A percentile compares a stretch with the other conserved stretches of the same genome.
These are phyloP conservation scores for Columba guinea DNA, from an alignment of 2,797 vertebrate genomes.

Conservation along the genomic window DNA sequence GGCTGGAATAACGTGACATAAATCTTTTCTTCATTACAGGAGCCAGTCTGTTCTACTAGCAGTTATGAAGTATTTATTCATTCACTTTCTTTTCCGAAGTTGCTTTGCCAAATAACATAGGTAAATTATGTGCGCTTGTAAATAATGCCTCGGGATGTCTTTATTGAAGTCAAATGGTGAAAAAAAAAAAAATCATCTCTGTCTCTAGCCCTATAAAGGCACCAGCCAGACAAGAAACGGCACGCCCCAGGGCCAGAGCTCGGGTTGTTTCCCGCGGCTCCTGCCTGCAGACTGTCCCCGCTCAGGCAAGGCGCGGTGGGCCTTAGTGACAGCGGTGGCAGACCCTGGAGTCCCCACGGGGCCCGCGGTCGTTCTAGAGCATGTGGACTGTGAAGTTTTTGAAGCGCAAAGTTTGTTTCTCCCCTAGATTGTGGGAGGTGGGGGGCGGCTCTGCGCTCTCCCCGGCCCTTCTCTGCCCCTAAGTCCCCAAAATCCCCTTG, in stretches of 20 bases:
- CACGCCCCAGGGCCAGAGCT: not conserved
- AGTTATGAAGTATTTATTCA: slow-evolving; percentile 87
- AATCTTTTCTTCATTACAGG: slow-evolving; percentile 95
- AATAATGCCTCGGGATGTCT: slow-evolving; percentile 81
- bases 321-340: not conserved
- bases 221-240: not conserved
- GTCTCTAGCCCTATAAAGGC: slow-evolving; percentile 49
- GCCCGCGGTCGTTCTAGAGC: not conserved
- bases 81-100: slow-evolving; percentile 83
- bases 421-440: not conserved
- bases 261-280: not conserved
- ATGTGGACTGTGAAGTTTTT: not conserved
- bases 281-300: not conserved
- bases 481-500: not conserved
- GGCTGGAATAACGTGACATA: slow-evolving; percentile 94
- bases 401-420: not conserved
- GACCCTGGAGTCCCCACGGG: not conserved
- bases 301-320: not conserved
- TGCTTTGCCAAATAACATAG: slow-evolving; percentile 84
- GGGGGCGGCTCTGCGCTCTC: fast-evolving
- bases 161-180: slow-evolving; percentile 76
- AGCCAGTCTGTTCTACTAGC: slow-evolving; percentile 85
- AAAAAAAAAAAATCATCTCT: slow-evolving; percentile 40
- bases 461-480: not conserved
- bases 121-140: slow-evolving; percentile 84